These are phyloP conservation scores for Tadarida brasiliensis DNA, from an alignment of 2,797 vertebrate genomes.

Conservation along the genomic window DNA sequence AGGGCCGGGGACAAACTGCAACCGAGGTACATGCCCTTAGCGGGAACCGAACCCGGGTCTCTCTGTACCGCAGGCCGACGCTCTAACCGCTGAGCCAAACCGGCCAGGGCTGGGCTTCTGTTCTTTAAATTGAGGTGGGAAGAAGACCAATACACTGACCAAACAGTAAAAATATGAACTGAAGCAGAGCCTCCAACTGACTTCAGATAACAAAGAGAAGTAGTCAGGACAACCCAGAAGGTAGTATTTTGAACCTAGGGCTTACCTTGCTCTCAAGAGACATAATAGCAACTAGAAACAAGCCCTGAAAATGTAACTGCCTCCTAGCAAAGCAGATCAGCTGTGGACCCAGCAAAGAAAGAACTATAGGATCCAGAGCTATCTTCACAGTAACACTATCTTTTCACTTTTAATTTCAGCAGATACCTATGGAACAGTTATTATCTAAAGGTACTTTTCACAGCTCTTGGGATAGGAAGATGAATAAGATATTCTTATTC, in stretches of 20 bases:
- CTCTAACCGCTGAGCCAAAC: too few relatives aligned
- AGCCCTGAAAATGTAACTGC: background rate
- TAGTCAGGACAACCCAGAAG: background rate
- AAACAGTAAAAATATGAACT: constrained; percentile 11
- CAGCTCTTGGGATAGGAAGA: constrained; percentile 11
- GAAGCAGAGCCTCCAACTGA: background rate
- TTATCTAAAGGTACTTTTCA: constrained; percentile 40
- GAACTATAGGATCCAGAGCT: background rate
- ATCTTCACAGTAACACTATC: background rate
- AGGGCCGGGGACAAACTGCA: too few relatives aligned
- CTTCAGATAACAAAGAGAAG: background rate
- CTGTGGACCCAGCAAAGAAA: background rate
- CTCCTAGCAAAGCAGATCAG: background rate
- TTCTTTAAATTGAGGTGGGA: background rate
- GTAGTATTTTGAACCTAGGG: background rate
- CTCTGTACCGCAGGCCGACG: too few relatives aligned
- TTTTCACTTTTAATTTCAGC: constrained; percentile 18
- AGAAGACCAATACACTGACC: background rate
- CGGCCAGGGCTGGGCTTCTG: background rate
- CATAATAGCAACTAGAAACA: background rate
- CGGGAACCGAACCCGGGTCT: too few relatives aligned
- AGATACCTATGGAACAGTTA: background rate
- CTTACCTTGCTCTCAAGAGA: background rate
- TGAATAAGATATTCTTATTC: constrained; percentile 31
- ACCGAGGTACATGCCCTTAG: too few relatives aligned